Evolutionary conservation across 1,140 invertebrate genomes (phyloP).

Genomic region (Drosophila pallidifrons): DNA sequence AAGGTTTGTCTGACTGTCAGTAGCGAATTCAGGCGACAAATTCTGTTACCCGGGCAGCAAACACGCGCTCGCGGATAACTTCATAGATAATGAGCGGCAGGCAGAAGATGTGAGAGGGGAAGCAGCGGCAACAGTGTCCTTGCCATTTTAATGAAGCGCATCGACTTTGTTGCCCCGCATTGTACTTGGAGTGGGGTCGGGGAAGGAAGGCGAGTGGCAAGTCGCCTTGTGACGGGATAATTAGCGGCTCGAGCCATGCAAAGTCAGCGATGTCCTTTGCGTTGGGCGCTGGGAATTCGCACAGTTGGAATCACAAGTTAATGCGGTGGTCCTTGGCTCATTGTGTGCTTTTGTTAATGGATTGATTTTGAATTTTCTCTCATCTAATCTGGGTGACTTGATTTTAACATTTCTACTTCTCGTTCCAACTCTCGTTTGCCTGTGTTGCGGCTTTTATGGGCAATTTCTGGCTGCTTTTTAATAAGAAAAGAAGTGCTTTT

Average conservation of each 20-base stretch:
- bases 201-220: background rate
- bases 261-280: slow-evolving; percentile 61
- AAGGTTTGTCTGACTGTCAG: slow-evolving; percentile 12
- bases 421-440: background rate
- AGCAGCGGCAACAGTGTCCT: slow-evolving; percentile 50
- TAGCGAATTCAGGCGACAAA: slow-evolving; percentile 45
- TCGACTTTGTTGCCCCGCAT: slow-evolving; percentile 60
- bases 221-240: slow-evolving; percentile 60
- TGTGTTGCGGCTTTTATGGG: slow-evolving; percentile 54
- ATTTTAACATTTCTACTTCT: slow-evolving; percentile 45
- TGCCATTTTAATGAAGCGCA: slow-evolving; percentile 84
- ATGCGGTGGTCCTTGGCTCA: slow-evolving; percentile 51
- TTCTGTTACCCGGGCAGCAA: slow-evolving; percentile 64
- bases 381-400: slow-evolving; percentile 72
- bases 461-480: slow-evolving; percentile 72
- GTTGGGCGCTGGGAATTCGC: slow-evolving; percentile 71
- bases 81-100: slow-evolving; percentile 68
- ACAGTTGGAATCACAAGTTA: slow-evolving; percentile 84
- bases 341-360: slow-evolving; percentile 78
- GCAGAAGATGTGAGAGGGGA: background rate
- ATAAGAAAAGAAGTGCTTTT: slow-evolving; percentile 83
- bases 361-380: slow-evolving; percentile 83
- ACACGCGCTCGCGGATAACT: slow-evolving; percentile 64
- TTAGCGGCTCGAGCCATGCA: slow-evolving; percentile 76
- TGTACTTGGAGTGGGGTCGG: background rate